A percentile compares a stretch with the other conserved stretches of the same genome.
phyloP scores from a whole-genome alignment of 2,888 invertebrate genomes.

The Ptychoptera albimana region DNA sequence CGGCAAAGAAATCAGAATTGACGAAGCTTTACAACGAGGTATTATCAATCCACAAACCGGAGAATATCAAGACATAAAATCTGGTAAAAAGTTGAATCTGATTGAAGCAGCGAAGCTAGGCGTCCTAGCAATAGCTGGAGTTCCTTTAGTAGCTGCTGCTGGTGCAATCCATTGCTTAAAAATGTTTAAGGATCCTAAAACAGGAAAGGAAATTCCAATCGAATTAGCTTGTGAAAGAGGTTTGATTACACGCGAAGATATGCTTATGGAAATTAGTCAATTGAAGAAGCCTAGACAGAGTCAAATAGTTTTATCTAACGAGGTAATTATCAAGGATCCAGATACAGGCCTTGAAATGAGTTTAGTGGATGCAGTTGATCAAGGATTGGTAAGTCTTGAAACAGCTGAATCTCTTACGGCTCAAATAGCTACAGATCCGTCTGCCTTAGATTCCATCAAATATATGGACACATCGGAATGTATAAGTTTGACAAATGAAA shows the following conservation, averaged over 20 bases:
- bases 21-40: slow-evolving; percentile 61
- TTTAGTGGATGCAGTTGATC: slow-evolving; percentile 40
- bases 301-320: background rate
- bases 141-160: slow-evolving; percentile 55
- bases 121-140: slow-evolving; percentile 55
- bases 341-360: slow-evolving; percentile 36
- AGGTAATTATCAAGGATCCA: slow-evolving; percentile 19
- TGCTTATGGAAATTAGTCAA: too few species aligned
- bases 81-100: slow-evolving; percentile 48
- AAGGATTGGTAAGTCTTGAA: slow-evolving; percentile 38
- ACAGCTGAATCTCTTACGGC: slow-evolving; percentile 28
- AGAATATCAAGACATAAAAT: slow-evolving; percentile 43
- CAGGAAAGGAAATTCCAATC: slow-evolving; percentile 63
- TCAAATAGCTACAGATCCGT: slow-evolving; percentile 9
- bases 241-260: slow-evolving; percentile 35
- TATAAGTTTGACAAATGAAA: slow-evolving; percentile 26
- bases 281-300: too few species aligned
- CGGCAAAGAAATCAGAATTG: slow-evolving; percentile 46
- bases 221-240: slow-evolving; percentile 68
- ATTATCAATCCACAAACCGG: slow-evolving; percentile 56
- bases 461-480: slow-evolving; percentile 15
- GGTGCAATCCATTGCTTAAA: slow-evolving; percentile 50
- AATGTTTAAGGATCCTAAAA: slow-evolving; percentile 61
- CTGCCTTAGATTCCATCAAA: slow-evolving; percentile 27
- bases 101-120: slow-evolving; percentile 65